Conservation (phyloP, 2,888 invertebrate genomes). For the Leucoma salicis region DNA sequence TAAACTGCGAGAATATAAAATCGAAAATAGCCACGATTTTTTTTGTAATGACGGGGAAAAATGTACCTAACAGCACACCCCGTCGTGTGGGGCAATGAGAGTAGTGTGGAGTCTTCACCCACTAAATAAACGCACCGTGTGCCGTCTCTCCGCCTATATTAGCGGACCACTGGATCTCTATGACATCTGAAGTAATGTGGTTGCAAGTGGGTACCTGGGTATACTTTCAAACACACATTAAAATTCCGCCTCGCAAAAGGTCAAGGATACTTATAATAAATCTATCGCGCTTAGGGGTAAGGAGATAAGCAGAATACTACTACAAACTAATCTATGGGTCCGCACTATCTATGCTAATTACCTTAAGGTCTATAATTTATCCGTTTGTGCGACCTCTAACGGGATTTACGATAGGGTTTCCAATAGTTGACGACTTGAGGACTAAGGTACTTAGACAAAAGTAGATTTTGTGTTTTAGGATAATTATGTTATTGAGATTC, state of each 20-base stretch:
- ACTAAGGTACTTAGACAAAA: background rate
- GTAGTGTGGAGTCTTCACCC: too few relatives aligned
- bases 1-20: too few relatives aligned
- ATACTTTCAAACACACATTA: background rate
- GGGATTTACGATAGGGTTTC: slow-evolving; percentile 21
- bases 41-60: too few relatives aligned
- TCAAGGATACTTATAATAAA: slow-evolving; percentile 38
- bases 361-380: slow-evolving; percentile 42
- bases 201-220: background rate
- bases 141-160: too few relatives aligned
- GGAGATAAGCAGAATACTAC: slow-evolving; percentile 35
- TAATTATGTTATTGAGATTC: too few relatives aligned
- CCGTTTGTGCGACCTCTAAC: slow-evolving; percentile 31
- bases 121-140: too few relatives aligned
- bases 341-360: slow-evolving; percentile 48
- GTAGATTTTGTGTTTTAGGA: background rate
- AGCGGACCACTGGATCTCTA: too few relatives aligned
- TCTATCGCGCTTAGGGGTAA: slow-evolving; percentile 26
- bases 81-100: too few relatives aligned
- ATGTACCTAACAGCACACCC: too few relatives aligned
- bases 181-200: background rate
- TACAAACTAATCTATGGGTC: slow-evolving; percentile 35
- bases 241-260: background rate
- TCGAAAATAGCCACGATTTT: too few relatives aligned
- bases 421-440: slow-evolving; percentile 12